Base-by-base conservation (phyloP, 2,888 invertebrate species). In the Dryobota labecula region DNA sequence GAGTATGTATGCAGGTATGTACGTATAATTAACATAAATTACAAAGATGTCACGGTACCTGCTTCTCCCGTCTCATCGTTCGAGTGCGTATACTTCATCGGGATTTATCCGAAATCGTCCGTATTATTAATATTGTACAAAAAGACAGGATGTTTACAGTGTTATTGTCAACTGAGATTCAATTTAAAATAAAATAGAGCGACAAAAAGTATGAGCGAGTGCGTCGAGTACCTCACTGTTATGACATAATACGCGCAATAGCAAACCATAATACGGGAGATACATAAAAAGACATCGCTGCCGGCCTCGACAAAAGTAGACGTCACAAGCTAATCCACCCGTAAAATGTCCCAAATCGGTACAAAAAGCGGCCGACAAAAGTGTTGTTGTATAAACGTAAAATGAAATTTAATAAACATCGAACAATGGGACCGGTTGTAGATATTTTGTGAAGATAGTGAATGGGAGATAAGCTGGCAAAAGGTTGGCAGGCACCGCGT, bases 401-500 rank as follows among this genome's bases (percentile, higher is more conserved):
- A 96, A 96, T 96, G 94, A 96, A 96, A 94, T 96, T 96, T 96
- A 96, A 96, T 96, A 96, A 96, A 95, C 94, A 94, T 90, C 85
- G 89, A 87, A 96, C 95, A 96, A 96, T 95, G 84, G 92, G 85
- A 85, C 81, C 86, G 90, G 89, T 91, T 92, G 94, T 92, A 93
- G 94, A 95, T 94, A 91, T 92, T 93, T 93, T 91, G 91, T 89
- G 89, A 89, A 93, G 95, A 95, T 95, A 92, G 94, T 94, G 94
- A 94, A 95, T 94, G 92, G 91, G 91, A 94, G 95, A 96, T 95
- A 95, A 95, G 95, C 95, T 93, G 92, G 93, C 94, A 94, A 95
- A 95, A 95, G 95, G 96, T 96, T 94, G 92, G 94, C 90, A 90
- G 89, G 90, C 90, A 89, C 87, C 91, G 92, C 92, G 85, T 91